A percentile compares a stretch with the other conserved stretches of the same genome.
Conservation (phyloP, 2,797 vertebrate species). For the Molothrus aeneus region DNA sequence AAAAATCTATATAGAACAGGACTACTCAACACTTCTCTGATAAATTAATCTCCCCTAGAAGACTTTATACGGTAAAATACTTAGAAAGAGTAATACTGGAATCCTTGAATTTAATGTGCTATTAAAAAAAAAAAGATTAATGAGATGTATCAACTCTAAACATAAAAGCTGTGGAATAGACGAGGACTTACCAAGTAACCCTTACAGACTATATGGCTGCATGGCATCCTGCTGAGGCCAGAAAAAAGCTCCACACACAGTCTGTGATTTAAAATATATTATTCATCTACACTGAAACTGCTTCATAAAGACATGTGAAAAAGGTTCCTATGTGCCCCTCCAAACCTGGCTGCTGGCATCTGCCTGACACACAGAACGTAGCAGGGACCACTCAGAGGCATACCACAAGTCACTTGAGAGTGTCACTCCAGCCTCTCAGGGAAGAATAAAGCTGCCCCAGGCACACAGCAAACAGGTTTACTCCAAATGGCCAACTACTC, state of each 20-base stretch:
- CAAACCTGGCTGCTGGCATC: background rate
- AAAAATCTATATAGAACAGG: background rate
- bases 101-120: background rate
- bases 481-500: background rate
- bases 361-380: background rate
- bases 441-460: background rate
- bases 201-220: background rate
- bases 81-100: background rate
- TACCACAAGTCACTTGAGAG: background rate
- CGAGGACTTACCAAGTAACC: background rate
- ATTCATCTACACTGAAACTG: background rate
- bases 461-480: background rate
- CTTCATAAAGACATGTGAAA: background rate
- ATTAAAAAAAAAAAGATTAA: background rate
- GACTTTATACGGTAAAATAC: background rate
- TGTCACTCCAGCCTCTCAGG: background rate
- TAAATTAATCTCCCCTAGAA: background rate
- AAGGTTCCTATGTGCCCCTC: background rate
- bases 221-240: background rate
- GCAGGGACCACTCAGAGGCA: background rate
- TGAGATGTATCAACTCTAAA: background rate
- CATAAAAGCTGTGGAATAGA: background rate
- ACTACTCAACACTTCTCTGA: background rate
- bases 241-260: background rate
- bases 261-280: background rate